These are phyloP conservation scores for Zaprionus gabonicus DNA, from an alignment of 1,140 invertebrate genomes.

Conservation along the genomic window DNA sequence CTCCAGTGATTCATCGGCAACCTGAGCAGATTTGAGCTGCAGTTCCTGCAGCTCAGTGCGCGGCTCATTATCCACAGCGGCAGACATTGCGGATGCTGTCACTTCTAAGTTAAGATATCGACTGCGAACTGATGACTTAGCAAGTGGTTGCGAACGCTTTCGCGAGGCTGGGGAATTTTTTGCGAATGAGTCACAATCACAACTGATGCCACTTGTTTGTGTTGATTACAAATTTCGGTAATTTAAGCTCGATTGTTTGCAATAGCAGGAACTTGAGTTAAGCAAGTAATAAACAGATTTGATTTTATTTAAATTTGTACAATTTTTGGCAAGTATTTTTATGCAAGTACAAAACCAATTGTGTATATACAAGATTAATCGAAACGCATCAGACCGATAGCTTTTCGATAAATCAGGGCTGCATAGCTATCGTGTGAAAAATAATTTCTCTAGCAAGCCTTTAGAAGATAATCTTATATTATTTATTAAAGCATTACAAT, in stretches of 20 bases:
- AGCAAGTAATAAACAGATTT: constrained; percentile 3
- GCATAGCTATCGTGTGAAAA: neutral
- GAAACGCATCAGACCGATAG: constrained; percentile 6
- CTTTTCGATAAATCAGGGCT: constrained; percentile 17
- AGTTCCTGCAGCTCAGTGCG: constrained; percentile 92
- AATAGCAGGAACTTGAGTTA: constrained; percentile 32
- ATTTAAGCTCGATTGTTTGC: constrained; percentile 26
- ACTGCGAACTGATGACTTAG: constrained; percentile 36
- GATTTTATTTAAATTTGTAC: constrained; percentile 20
- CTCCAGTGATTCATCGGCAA: constrained; percentile 97
- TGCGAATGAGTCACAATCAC: constrained; percentile 60
- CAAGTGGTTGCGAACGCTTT: constrained; percentile 63
- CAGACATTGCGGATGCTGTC: constrained; percentile 82
- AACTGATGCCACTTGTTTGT: constrained; percentile 23
- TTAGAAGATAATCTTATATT: neutral
- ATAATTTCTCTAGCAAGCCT: neutral
- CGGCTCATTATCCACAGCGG: constrained; percentile 86
- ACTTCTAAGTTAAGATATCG: constrained; percentile 9
- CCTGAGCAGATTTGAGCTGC: constrained; percentile 90
- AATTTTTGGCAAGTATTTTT: constrained; percentile 45
- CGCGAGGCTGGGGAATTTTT: constrained; percentile 34
- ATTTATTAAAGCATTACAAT: neutral
- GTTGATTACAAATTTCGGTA: neutral
- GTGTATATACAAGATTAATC: constrained; percentile 47
- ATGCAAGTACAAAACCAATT: constrained; percentile 41